A percentile compares a stretch with the other conserved stretches of the same genome.
Conservation (phyloP, 2,888 invertebrate species). For the Galerucella calmariensis region DNA sequence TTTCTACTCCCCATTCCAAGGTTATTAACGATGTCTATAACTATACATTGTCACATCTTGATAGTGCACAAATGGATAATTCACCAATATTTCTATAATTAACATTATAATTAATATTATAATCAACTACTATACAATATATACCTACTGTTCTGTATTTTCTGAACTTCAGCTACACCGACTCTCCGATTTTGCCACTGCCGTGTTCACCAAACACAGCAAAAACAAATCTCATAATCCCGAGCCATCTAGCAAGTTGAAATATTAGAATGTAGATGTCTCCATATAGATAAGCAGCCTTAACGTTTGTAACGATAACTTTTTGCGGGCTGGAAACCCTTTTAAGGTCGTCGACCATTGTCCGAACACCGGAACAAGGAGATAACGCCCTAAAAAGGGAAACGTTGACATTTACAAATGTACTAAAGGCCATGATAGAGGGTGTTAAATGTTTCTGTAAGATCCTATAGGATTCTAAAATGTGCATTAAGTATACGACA, state of each 20-base stretch:
- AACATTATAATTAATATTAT: too few relatives aligned
- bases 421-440: constrained; percentile 40
- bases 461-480: not conserved
- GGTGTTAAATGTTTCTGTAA: constrained; percentile 24
- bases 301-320: constrained; percentile 47
- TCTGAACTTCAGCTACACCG: not conserved
- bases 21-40: too few relatives aligned
- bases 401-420: constrained; percentile 52
- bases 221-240: constrained; percentile 29
- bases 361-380: constrained; percentile 48
- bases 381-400: constrained; percentile 47
- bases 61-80: too few relatives aligned
- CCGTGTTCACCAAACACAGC: not conserved
- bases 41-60: too few relatives aligned
- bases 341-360: constrained; percentile 51
- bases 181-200: not conserved
- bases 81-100: too few relatives aligned
- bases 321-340: constrained; percentile 51
- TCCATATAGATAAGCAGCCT: constrained; percentile 25
- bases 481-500: too few relatives aligned
- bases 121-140: too few relatives aligned
- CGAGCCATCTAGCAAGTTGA: constrained; percentile 22
- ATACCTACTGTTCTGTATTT: not conserved
- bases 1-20: too few relatives aligned
- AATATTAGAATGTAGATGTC: constrained; percentile 27